Evolutionary conservation across 2,888 invertebrate species (phyloP).

Genomic region (Stenodema calcarata): DNA sequence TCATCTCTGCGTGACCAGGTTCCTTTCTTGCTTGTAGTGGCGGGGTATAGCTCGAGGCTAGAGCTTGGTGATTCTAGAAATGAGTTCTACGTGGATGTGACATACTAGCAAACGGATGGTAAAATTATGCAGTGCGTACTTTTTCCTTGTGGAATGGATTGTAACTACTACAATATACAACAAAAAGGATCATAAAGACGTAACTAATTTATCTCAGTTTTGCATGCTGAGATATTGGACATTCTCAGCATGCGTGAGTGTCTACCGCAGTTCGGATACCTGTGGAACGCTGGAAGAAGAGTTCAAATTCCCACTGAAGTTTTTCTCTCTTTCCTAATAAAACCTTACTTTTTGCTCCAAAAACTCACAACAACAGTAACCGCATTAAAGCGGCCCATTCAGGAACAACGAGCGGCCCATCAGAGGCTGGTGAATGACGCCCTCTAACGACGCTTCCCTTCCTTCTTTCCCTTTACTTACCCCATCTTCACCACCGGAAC

Average conservation of each 20-base stretch:
- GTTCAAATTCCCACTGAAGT: not conserved
- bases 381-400: constrained; percentile 6
- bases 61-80: too few species aligned
- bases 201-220: not conserved
- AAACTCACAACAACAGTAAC: constrained; percentile 1
- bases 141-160: too few species aligned
- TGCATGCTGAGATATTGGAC: not conserved
- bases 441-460: not conserved
- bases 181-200: too few species aligned
- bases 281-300: not conserved
- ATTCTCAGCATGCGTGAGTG: not conserved
- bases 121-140: too few species aligned
- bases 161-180: too few species aligned
- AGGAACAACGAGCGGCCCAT: not conserved
- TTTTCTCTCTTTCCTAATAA: not conserved
- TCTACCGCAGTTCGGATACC: not conserved
- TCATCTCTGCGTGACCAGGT: too few species aligned
- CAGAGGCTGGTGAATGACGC: constrained; percentile 12
- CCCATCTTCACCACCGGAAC: not conserved
- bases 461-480: not conserved
- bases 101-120: too few species aligned
- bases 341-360: not conserved
- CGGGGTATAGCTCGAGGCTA: too few species aligned
- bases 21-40: too few species aligned
- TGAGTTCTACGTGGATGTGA: too few species aligned